These are phyloP conservation scores for Lycaon pictus DNA, from an alignment of 2,113 vertebrate genomes.

Conservation along the genomic window DNA sequence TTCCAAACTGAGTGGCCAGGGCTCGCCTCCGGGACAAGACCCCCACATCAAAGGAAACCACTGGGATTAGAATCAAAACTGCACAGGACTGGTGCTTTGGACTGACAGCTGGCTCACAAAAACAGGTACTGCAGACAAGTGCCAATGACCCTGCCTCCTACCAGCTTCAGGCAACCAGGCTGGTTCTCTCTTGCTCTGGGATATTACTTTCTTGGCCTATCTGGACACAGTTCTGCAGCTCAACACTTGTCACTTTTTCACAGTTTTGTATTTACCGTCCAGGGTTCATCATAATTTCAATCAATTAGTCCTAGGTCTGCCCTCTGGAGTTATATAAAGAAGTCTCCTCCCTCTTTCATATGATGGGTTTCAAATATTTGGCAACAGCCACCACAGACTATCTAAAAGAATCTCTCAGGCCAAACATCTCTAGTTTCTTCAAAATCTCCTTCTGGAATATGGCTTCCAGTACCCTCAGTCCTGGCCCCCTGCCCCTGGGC, in stretches of 20 bases:
- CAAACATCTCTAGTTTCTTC: neutral
- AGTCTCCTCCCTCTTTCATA: neutral
- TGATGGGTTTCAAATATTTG: slow-evolving; percentile 3
- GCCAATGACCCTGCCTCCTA: neutral
- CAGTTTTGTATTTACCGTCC: neutral
- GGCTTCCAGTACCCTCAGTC: neutral
- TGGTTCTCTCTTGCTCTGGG: neutral
- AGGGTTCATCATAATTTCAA: neutral
- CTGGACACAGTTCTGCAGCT: neutral
- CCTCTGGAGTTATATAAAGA: neutral
- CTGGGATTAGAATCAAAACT: neutral
- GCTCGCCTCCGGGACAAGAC: neutral
- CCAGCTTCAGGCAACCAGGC: neutral
- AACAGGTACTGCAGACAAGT: neutral
- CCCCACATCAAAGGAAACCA: neutral
- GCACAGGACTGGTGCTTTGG: neutral
- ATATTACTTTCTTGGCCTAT: neutral
- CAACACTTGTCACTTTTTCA: neutral
- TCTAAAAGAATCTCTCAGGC: neutral
- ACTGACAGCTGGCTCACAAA: neutral
- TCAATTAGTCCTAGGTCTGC: neutral
- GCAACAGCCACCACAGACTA: neutral
- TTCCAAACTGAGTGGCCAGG: neutral
- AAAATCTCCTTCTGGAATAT: neutral
- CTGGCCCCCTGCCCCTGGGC: neutral